These are phyloP conservation scores for Drosophila sproati DNA, from an alignment of 1,140 invertebrate species.

Conservation along the genomic window DNA sequence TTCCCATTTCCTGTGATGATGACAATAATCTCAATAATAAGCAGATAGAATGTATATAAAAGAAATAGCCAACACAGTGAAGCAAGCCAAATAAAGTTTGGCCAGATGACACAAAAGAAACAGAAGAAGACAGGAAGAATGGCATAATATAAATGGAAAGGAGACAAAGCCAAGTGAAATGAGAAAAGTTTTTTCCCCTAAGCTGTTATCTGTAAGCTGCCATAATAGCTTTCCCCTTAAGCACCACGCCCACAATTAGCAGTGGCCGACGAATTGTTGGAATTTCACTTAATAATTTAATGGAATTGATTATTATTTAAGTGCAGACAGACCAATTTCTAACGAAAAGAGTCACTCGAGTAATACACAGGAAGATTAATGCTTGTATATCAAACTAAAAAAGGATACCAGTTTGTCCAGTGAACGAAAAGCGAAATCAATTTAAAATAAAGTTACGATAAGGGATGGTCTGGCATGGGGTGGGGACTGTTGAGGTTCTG, in stretches of 20 bases:
- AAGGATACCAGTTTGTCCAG: conserved; percentile 43
- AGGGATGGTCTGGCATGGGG: background rate
- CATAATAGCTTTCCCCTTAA: conserved; percentile 53
- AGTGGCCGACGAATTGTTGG: background rate
- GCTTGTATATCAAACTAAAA: conserved; percentile 12
- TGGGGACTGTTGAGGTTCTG: background rate
- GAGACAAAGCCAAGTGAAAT: conserved; percentile 49
- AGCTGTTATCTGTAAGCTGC: conserved; percentile 27
- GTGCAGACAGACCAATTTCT: conserved; percentile 69
- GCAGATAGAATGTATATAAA: conserved; percentile 15
- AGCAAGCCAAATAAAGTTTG: conserved; percentile 62
- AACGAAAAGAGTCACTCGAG: conserved; percentile 51
- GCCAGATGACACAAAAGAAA: conserved; percentile 51
- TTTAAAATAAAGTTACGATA: conserved; percentile 70
- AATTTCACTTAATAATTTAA: conserved; percentile 74
- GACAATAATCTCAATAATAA: conserved; percentile 70
- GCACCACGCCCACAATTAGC: conserved; percentile 67
- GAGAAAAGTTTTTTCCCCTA: conserved; percentile 65
- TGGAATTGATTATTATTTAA: conserved; percentile 83
- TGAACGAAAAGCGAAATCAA: conserved; percentile 69
- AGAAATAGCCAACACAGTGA: conserved; percentile 26
- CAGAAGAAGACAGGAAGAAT: conserved; percentile 5
- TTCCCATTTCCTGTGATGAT: conserved; percentile 38
- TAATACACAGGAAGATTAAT: conserved; percentile 58
- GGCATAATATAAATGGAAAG: conserved; percentile 21